Evolutionary conservation across 2,888 invertebrate species (phyloP).

Genomic region (Tenthredo mesomela): DNA sequence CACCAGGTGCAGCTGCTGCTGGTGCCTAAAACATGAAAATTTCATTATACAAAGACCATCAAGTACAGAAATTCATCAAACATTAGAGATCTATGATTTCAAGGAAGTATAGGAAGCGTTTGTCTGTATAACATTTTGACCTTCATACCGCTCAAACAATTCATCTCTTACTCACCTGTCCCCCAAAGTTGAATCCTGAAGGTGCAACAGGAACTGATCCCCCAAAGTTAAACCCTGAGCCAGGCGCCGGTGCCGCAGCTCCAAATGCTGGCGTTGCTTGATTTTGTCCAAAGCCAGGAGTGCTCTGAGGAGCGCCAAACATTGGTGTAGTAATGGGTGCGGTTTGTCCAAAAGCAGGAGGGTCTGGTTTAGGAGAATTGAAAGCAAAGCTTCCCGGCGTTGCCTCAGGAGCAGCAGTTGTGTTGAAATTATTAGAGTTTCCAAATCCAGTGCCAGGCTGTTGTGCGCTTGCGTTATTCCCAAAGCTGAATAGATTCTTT

Average conservation of each 20-base stretch:
- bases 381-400: constrained; percentile 65
- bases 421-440: constrained; percentile 60
- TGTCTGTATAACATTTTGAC: too few relatives aligned
- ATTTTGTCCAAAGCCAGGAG: constrained; percentile 57
- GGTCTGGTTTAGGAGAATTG: constrained; percentile 65
- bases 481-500: constrained; percentile 67
- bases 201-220: not conserved
- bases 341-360: constrained; percentile 66
- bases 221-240: constrained; percentile 64
- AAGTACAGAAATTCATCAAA: not conserved
- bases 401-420: constrained; percentile 59
- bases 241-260: constrained; percentile 43
- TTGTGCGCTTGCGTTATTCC: constrained; percentile 55
- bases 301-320: constrained; percentile 65
- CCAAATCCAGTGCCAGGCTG: constrained; percentile 64
- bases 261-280: constrained; percentile 60
- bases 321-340: constrained; percentile 61
- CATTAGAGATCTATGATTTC: not conserved
- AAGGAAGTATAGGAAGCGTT: too few relatives aligned
- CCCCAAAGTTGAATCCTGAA: not conserved
- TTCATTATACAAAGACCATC: constrained; percentile 9
- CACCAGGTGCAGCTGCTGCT: constrained; percentile 63
- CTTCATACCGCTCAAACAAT: not conserved
- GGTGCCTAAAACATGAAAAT: constrained; percentile 55
- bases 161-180: not conserved